Percentiles rank a stretch among this genome's conserved stretches.
These are phyloP conservation scores for Molossus molossus DNA, from an alignment of 2,797 vertebrate genomes.

Conservation along the genomic window DNA sequence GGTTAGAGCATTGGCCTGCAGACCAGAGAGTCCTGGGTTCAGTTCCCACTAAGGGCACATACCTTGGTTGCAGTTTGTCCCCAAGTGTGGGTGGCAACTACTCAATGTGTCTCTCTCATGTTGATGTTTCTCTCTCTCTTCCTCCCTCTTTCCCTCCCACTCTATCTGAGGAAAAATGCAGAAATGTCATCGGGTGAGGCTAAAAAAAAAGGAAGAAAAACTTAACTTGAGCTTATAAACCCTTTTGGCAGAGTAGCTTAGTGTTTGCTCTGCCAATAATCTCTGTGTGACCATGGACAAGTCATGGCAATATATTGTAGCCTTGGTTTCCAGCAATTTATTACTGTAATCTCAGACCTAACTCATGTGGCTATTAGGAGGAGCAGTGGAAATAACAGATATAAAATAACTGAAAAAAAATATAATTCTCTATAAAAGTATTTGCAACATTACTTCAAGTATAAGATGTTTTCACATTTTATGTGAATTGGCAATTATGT, in stretches of 20 bases:
- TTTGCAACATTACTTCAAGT: constrained; percentile 41
- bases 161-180: too few species aligned
- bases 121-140: too few species aligned
- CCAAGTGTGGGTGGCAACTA: too few species aligned
- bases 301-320: neutral
- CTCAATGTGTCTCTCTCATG: too few species aligned
- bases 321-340: neutral
- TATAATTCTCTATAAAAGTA: constrained; percentile 24
- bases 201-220: neutral
- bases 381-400: neutral
- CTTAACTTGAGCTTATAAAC: neutral
- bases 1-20: too few species aligned
- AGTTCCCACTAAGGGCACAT: too few species aligned
- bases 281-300: neutral
- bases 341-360: neutral
- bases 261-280: neutral
- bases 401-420: neutral
- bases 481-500: neutral
- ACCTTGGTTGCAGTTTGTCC: too few species aligned
- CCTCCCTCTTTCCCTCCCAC: too few species aligned
- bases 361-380: neutral
- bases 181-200: too few species aligned
- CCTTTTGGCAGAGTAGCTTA: neutral
- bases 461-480: constrained; percentile 44
- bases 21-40: too few species aligned